phyloP scores from a whole-genome alignment of 1,140 invertebrate genomes.

The Charaxes varanes region DNA sequence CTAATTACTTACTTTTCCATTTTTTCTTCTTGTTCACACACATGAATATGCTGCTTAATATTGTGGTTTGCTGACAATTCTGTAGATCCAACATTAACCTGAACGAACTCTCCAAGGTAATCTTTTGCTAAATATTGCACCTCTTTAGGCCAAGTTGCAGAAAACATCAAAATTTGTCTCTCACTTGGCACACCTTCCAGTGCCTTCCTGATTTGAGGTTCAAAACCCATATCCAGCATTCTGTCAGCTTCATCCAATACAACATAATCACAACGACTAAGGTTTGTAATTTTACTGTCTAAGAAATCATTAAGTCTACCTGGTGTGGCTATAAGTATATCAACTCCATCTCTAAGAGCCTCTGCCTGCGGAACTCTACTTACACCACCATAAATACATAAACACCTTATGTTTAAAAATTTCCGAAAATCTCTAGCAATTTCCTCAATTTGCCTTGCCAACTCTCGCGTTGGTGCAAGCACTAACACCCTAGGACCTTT shows the following conservation, averaged over 20 bases:
- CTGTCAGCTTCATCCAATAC: constrained; percentile 82
- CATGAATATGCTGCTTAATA: constrained; percentile 89
- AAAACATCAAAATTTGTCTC: constrained; percentile 76
- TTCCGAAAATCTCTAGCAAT: constrained; percentile 92
- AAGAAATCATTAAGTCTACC: constrained; percentile 97
- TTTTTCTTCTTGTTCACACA: constrained; percentile 85
- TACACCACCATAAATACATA: constrained; percentile 96
- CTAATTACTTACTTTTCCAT: constrained; percentile 65
- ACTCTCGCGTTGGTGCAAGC: constrained; percentile 93
- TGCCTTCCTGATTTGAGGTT: constrained; percentile 94
- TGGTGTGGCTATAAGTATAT: constrained; percentile 94
- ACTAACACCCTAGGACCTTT: constrained; percentile 93
- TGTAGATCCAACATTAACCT: constrained; percentile 86
- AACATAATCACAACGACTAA: constrained; percentile 87
- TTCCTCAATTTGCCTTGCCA: constrained; percentile 96
- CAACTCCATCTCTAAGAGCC: constrained; percentile 87
- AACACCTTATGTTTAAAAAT: constrained; percentile 85
- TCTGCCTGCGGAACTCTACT: constrained; percentile 85
- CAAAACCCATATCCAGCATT: constrained; percentile 99
- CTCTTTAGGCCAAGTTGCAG: constrained; percentile 90
- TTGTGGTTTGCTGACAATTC: constrained; percentile 92
- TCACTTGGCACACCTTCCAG: constrained; percentile 81
- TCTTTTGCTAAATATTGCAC: constrained; percentile 83
- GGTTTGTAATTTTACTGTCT: constrained; percentile 88
- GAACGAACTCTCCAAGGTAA: constrained; percentile 82